Percentiles rank a stretch among this genome's conserved stretches.
Evolutionary conservation across 2,113 vertebrate species (phyloP).

Genomic region (Ariopsis seemanni): DNA sequence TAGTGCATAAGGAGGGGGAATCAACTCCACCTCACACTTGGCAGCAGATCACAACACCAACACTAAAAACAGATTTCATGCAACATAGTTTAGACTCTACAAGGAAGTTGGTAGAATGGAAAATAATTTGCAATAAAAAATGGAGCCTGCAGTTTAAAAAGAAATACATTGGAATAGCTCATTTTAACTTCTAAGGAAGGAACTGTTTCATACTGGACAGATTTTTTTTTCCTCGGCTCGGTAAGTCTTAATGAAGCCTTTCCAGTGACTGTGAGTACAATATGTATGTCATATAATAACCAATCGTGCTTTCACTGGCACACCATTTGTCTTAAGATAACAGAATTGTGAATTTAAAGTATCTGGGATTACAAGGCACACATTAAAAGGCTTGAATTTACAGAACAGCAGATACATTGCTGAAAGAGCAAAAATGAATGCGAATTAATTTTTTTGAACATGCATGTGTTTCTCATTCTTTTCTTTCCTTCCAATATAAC

Average conservation of each 20-base stretch:
- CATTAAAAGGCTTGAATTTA: neutral
- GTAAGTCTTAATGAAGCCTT: neutral
- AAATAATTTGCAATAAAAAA: neutral
- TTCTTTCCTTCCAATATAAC: too few relatives aligned
- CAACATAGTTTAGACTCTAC: neutral
- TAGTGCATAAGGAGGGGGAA: neutral
- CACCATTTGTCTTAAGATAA: neutral
- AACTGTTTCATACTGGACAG: neutral
- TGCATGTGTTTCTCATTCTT: too few relatives aligned
- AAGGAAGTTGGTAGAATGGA: neutral
- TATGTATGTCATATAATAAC: neutral
- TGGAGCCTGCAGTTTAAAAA: neutral
- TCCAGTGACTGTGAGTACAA: neutral
- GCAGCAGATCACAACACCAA: neutral
- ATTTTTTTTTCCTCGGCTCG: neutral
- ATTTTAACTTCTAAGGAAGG: neutral
- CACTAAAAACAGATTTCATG: neutral
- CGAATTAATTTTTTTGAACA: neutral
- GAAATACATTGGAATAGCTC: neutral
- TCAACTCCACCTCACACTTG: neutral
- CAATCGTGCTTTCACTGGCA: neutral
- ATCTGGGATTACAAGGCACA: neutral
- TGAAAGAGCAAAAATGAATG: neutral
- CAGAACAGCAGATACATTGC: neutral
- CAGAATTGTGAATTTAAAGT: neutral